Evolutionary conservation across 2,113 vertebrate genomes (phyloP).

Genomic region (Rhinichthys klamathensis): DNA sequence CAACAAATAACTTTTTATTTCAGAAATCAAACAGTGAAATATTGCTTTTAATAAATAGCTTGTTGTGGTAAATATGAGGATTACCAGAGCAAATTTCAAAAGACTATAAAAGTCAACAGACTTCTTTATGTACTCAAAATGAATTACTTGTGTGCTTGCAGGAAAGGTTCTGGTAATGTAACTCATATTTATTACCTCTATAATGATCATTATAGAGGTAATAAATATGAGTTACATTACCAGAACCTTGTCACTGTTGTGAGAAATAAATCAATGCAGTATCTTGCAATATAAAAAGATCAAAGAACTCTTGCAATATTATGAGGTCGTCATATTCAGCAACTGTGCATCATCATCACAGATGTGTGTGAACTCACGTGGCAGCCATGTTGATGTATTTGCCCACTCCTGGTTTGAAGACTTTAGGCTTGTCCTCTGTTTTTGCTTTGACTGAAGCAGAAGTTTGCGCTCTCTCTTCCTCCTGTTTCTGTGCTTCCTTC

Average conservation of each 20-base stretch:
- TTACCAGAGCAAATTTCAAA: background rate
- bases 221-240: too few species aligned
- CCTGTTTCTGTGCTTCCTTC: conserved; percentile 77
- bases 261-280: background rate
- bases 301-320: background rate
- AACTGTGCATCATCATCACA: conserved; percentile 2
- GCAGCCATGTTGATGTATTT: conserved; percentile 92
- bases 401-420: conserved; percentile 88
- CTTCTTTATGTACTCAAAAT: background rate
- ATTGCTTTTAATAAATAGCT: background rate
- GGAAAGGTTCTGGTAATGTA: background rate
- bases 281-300: background rate
- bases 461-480: conserved; percentile 74
- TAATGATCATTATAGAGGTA: background rate
- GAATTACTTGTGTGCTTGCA: background rate
- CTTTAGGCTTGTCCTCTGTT: conserved; percentile 78
- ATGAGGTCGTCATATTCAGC: background rate
- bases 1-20: background rate
- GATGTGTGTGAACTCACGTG: conserved; percentile 75
- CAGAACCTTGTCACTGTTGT: background rate
- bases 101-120: background rate
- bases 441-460: conserved; percentile 70
- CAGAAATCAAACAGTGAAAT: background rate
- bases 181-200: background rate
- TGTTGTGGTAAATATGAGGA: background rate